Percentiles rank a stretch among this genome's conserved stretches.
phyloP scores from a whole-genome alignment of 2,113 vertebrate genomes.

The Scytalopus superciliaris region DNA sequence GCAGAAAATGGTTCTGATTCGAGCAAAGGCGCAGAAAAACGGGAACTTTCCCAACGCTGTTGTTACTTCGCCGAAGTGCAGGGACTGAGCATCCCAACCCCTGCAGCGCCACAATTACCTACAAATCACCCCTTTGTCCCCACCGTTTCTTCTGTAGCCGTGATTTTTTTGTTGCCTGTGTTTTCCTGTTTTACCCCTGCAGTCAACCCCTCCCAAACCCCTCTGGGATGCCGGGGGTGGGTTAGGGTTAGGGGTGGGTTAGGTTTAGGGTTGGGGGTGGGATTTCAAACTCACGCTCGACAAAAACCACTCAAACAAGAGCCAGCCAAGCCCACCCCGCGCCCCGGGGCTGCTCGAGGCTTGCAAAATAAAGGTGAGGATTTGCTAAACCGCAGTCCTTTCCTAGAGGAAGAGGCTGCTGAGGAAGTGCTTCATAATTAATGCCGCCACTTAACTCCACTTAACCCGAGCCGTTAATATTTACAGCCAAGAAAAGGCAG shows the following conservation, averaged over 20 bases:
- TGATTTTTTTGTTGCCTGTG: background rate
- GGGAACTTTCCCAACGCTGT: background rate
- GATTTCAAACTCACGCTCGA: too few species aligned
- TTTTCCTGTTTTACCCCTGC: background rate
- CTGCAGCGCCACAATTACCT: background rate
- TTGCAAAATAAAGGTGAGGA: background rate
- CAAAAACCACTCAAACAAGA: too few species aligned
- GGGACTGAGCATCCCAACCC: background rate
- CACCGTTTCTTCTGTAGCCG: background rate
- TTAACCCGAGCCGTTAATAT: background rate
- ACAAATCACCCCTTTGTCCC: background rate
- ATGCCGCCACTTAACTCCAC: background rate
- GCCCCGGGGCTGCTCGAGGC: too few species aligned
- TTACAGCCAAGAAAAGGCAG: background rate
- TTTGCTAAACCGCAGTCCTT: accelerated
- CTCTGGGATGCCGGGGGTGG: too few species aligned
- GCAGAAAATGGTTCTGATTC: background rate
- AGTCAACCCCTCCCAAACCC: background rate
- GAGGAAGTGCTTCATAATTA: background rate
- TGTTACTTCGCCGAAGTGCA: too few species aligned
- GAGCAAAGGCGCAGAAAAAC: background rate
- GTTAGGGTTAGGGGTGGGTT: too few species aligned
- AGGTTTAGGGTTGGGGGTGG: too few species aligned
- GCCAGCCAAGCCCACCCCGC: too few species aligned
- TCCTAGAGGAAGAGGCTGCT: background rate